Evolutionary conservation across 2,113 vertebrate genomes (phyloP).

Genomic region (Nothocercus julius): DNA sequence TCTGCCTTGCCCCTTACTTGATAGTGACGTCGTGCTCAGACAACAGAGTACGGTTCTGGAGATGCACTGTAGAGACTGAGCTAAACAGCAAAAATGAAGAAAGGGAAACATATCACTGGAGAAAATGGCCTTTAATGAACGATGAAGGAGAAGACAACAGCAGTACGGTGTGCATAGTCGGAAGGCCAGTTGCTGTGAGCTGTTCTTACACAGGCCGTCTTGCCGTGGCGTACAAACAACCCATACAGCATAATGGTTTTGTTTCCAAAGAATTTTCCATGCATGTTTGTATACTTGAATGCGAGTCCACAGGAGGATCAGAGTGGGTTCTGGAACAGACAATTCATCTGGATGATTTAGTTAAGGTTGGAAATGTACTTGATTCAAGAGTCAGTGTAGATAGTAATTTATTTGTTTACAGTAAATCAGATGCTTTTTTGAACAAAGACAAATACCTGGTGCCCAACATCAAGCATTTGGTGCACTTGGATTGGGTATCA

Average conservation of each 20-base stretch:
- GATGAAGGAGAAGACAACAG: slow-evolving; percentile 91
- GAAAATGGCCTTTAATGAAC: slow-evolving; percentile 93
- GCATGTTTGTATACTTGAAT: slow-evolving; percentile 98
- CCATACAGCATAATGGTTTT: slow-evolving; percentile 79
- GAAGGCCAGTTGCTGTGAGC: slow-evolving; percentile 94
- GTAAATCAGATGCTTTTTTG: slow-evolving; percentile 91
- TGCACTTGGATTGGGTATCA: slow-evolving; percentile 98
- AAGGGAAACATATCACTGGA: slow-evolving; percentile 86
- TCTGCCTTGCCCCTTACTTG: slow-evolving; percentile 96
- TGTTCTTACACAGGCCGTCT: slow-evolving; percentile 97
- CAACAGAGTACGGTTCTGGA: slow-evolving; percentile 94
- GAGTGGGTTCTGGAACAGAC: slow-evolving; percentile 99
- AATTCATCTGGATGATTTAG: slow-evolving; percentile 92
- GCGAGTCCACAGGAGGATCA: slow-evolving; percentile 97
- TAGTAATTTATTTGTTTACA: slow-evolving; percentile 98
- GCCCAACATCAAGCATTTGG: slow-evolving; percentile 95
- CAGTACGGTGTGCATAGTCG: slow-evolving; percentile 89
- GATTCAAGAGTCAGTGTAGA: slow-evolving; percentile 94
- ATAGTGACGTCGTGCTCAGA: slow-evolving; percentile 98
- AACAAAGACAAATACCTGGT: slow-evolving; percentile 85
- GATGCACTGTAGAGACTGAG: slow-evolving; percentile 84
- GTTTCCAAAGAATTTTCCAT: slow-evolving; percentile 93
- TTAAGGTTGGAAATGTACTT: slow-evolving; percentile 87
- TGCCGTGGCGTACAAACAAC: slow-evolving; percentile 94
- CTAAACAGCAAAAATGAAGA: slow-evolving; percentile 59